These are phyloP conservation scores for Torymus texanus DNA, from an alignment of 2,888 invertebrate species.

Conservation along the genomic window DNA sequence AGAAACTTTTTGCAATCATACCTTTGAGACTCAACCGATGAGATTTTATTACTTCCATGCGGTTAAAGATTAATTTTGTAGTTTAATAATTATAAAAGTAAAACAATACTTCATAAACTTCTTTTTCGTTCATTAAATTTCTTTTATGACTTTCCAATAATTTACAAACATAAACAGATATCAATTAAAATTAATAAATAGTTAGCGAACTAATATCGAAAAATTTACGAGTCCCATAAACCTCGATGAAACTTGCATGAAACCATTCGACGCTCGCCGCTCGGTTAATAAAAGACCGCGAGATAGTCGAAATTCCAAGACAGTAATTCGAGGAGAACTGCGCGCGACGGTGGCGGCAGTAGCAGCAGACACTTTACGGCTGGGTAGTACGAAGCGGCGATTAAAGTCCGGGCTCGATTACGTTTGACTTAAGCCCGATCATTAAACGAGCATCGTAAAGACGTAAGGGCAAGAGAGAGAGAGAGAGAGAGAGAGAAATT, in stretches of 20 bases:
- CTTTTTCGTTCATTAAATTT: too few species aligned
- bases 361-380: conserved; percentile 35
- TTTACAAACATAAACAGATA: too few species aligned
- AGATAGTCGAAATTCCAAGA: conserved; percentile 39
- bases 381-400: conserved; percentile 13
- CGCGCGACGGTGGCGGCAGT: not conserved
- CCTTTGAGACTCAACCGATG: too few species aligned
- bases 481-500: conserved; percentile 15
- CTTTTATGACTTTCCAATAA: too few species aligned
- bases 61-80: too few species aligned
- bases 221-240: conserved; percentile 10
- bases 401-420: conserved; percentile 52
- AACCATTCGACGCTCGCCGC: not conserved
- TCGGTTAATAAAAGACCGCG: conserved; percentile 29
- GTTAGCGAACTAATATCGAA: not conserved
- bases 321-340: conserved; percentile 37
- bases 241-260: not conserved
- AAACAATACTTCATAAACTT: too few species aligned
- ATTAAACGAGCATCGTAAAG: conserved; percentile 50
- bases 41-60: too few species aligned
- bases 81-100: too few species aligned
- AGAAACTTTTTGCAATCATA: too few species aligned
- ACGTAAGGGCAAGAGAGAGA: not conserved
- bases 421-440: conserved; percentile 50
- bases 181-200: too few species aligned